phyloP scores from a whole-genome alignment of 2,797 vertebrate species.

The Hydrolagus colliei region DNA sequence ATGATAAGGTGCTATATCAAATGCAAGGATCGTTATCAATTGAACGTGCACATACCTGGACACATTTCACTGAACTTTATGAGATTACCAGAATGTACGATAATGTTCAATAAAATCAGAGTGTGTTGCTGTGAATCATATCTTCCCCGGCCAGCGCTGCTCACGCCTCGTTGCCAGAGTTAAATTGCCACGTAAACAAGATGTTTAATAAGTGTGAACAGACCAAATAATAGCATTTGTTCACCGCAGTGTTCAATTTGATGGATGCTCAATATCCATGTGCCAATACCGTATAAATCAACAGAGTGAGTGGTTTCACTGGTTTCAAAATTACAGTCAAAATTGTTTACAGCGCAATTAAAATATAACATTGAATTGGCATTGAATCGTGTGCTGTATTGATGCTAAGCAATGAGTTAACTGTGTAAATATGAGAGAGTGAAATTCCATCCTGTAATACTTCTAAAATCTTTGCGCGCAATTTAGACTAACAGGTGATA shows the following conservation, averaged over 20 bases:
- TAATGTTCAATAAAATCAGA: conserved; percentile 4
- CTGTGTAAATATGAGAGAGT: not conserved
- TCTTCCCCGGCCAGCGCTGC: too few relatives aligned
- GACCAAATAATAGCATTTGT: not conserved
- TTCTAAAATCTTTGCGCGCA: not conserved
- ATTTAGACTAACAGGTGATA: too few relatives aligned
- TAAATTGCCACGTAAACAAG: not conserved
- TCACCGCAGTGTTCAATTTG: not conserved
- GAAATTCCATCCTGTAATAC: conserved; percentile 1
- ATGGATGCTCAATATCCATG: conserved; percentile 8
- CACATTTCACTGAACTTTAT: conserved; percentile 18
- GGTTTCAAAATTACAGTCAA: not conserved
- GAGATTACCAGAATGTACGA: not conserved
- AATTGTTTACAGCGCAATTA: not conserved
- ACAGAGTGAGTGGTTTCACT: not conserved
- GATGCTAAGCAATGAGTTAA: not conserved
- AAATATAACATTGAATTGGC: conserved; percentile 16
- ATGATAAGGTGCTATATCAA: too few relatives aligned
- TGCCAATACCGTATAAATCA: not conserved
- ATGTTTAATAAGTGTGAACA: not conserved
- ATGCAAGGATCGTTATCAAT: not conserved
- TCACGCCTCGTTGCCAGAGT: not conserved
- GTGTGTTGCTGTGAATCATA: not conserved
- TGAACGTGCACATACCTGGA: not conserved
- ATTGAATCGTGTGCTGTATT: not conserved